A percentile compares a stretch with the other conserved stretches of the same genome.
Conservation (phyloP, 1,140 invertebrate genomes). For the Dendroctonus ponderosae region DNA sequence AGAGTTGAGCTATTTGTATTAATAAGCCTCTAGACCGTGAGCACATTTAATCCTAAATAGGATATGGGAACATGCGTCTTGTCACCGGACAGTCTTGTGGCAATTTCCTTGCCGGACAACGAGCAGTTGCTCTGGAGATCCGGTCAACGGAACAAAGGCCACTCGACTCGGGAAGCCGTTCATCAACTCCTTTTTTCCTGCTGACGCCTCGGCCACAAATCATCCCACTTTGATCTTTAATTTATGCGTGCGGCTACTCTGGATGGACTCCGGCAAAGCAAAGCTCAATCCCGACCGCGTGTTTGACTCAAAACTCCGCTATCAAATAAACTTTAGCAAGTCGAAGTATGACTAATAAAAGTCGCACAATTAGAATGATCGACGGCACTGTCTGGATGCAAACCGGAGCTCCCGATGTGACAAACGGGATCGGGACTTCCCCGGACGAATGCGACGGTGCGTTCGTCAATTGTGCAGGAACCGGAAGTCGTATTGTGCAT, state of each 20-base stretch:
- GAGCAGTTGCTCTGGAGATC: conserved; percentile 28
- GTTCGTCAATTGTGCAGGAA: conserved; percentile 49
- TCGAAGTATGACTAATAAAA: background rate
- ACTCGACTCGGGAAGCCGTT: conserved; percentile 34
- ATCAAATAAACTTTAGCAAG: background rate
- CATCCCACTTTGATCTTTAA: conserved; percentile 19
- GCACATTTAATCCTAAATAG: background rate
- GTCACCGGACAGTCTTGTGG: conserved; percentile 22
- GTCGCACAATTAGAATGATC: background rate
- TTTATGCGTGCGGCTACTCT: conserved; percentile 17
- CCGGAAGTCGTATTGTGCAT: conserved; percentile 51
- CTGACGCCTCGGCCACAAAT: conserved; percentile 26
- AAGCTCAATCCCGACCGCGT: background rate
- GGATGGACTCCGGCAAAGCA: too few species aligned
- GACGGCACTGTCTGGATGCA: background rate
- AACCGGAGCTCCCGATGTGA: background rate
- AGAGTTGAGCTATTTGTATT: background rate
- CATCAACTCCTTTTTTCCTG: conserved; percentile 34
- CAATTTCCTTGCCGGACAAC: conserved; percentile 30
- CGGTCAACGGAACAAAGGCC: conserved; percentile 28
- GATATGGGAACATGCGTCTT: conserved; percentile 29
- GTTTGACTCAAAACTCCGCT: background rate
- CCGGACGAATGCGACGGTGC: conserved; percentile 43
- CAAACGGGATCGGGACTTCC: conserved; percentile 31
- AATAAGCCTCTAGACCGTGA: background rate